Evolutionary conservation across 2,888 invertebrate genomes (phyloP).

Genomic region (Petrolisthes cinctipes): DNA sequence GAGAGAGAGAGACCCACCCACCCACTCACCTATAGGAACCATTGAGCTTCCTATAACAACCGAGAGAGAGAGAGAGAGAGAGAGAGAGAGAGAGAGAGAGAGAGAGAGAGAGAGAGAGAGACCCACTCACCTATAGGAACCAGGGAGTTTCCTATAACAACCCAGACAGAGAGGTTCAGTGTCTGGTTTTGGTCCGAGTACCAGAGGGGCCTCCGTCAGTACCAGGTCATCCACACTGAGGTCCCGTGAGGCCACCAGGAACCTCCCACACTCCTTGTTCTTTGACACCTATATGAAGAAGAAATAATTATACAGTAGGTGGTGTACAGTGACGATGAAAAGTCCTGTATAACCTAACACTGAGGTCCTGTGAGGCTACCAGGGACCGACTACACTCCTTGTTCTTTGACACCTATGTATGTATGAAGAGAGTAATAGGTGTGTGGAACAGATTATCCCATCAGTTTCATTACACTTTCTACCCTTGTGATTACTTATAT

Average conservation of each 20-base stretch:
- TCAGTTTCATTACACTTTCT: too few species aligned
- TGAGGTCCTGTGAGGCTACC: background rate
- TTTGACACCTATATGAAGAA: constrained; percentile 35
- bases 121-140: constrained; percentile 47
- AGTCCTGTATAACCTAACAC: too few species aligned
- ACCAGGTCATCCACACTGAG: constrained; percentile 52
- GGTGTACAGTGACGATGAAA: background rate
- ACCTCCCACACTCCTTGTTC: constrained; percentile 43
- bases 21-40: constrained; percentile 47
- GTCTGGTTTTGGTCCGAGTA: constrained; percentile 55
- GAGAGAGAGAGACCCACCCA: background rate
- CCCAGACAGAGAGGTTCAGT: constrained; percentile 54
- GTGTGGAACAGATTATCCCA: too few species aligned
- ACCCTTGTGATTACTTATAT: too few species aligned
- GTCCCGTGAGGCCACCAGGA: constrained; percentile 57
- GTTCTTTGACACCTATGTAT: background rate
- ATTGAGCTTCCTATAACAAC: constrained; percentile 52
- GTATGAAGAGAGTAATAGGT: too few species aligned
- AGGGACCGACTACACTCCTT: background rate
- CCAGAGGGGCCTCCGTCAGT: constrained; percentile 56
- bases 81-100: constrained; percentile 24
- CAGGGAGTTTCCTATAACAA: constrained; percentile 51
- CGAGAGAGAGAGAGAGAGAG: constrained; percentile 20
- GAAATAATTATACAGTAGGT: background rate
- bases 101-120: constrained; percentile 6